Percentiles rank a stretch among this genome's conserved stretches.
Conservation (phyloP, 2,888 invertebrate species). For the Hydraecia micacea region DNA sequence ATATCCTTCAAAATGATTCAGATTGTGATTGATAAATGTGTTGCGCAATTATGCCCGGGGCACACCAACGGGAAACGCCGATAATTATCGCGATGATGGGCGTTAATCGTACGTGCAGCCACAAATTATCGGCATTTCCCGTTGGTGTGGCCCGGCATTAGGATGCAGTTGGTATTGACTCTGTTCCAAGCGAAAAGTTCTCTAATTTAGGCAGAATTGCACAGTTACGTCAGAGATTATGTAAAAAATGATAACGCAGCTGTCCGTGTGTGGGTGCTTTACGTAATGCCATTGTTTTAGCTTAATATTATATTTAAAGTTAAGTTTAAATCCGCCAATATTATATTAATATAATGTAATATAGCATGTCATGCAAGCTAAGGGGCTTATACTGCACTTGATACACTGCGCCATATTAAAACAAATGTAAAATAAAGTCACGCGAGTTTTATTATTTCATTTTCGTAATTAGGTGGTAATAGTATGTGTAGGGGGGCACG, state of each 20-base stretch:
- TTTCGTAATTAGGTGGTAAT: conserved; percentile 37
- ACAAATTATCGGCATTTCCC: too few relatives aligned
- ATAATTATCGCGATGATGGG: too few relatives aligned
- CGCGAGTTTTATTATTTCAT: conserved; percentile 29
- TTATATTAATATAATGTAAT: conserved; percentile 56
- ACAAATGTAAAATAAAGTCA: conserved; percentile 23
- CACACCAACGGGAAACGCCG: too few relatives aligned
- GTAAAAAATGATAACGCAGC: conserved; percentile 68
- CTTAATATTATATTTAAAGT: conserved; percentile 61
- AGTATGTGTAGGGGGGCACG: conserved; percentile 24
- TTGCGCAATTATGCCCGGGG: too few relatives aligned
- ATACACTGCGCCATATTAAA: conserved; percentile 28
- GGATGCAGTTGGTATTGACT: conserved; percentile 48
- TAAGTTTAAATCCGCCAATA: conserved; percentile 72
- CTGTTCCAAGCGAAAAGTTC: conserved; percentile 54
- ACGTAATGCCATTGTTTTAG: conserved; percentile 77
- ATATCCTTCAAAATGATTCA: neutral
- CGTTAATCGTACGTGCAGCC: too few relatives aligned
- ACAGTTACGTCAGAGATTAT: conserved; percentile 72
- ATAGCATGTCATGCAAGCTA: conserved; percentile 57
- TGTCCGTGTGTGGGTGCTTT: conserved; percentile 72
- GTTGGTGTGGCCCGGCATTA: too few relatives aligned
- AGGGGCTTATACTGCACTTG: conserved; percentile 55
- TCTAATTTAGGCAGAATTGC: conserved; percentile 61
- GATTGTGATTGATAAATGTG: neutral